These are phyloP conservation scores for Lophura nycthemera DNA, from an alignment of 2,113 vertebrate species.

Conservation along the genomic window DNA sequence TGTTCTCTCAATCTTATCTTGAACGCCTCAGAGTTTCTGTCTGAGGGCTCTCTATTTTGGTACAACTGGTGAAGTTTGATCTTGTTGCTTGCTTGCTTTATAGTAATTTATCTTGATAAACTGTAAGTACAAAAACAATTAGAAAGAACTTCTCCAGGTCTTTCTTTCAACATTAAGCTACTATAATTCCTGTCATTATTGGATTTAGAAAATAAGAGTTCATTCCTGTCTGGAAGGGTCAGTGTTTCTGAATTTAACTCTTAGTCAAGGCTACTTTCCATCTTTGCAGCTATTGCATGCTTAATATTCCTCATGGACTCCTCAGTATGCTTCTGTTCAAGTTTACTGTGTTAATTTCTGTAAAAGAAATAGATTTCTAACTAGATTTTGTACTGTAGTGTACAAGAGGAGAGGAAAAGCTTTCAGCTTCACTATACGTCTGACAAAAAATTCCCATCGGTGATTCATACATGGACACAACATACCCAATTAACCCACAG, in stretches of 20 bases:
- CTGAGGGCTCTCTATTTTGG: background rate
- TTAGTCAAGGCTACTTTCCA: background rate
- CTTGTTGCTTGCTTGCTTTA: background rate
- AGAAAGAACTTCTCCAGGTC: fast-evolving
- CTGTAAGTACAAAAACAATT: background rate
- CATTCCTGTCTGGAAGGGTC: background rate
- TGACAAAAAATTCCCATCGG: conserved; percentile 8
- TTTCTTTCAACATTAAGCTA: background rate
- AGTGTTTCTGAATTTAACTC: background rate
- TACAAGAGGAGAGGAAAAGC: background rate
- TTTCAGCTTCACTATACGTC: background rate
- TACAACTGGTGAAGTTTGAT: background rate
- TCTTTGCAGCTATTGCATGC: background rate
- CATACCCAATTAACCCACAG: background rate
- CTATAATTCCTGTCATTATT: background rate
- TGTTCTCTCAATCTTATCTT: background rate
- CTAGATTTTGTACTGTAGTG: background rate
- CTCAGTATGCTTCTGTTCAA: background rate
- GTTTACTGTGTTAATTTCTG: background rate
- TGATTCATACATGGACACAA: background rate
- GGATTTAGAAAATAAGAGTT: background rate
- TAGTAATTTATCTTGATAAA: background rate
- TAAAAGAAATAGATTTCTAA: background rate
- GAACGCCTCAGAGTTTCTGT: background rate
- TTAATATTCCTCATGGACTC: background rate